Percentiles rank a stretch among this genome's conserved stretches.
phyloP scores from a whole-genome alignment of 2,797 vertebrate genomes.

The Chelonia mydas region DNA sequence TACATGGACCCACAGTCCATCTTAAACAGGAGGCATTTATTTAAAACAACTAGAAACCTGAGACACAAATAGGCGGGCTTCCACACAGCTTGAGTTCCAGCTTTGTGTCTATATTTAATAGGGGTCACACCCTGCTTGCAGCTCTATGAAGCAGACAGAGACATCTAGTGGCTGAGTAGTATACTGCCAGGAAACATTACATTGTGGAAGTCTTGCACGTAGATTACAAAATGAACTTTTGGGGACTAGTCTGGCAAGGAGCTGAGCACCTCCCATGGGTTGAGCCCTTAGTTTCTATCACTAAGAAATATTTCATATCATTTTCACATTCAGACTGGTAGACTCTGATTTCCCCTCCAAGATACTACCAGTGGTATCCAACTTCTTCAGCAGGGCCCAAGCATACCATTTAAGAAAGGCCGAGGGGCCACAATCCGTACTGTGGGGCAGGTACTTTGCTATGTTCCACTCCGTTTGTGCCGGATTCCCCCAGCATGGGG shows the following conservation, averaged over 20 bases:
- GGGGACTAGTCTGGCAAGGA: background rate
- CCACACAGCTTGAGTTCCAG: background rate
- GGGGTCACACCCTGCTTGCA: background rate
- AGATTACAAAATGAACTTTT: background rate
- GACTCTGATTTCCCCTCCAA: background rate
- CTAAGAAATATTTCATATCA: background rate
- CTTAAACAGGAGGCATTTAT: background rate
- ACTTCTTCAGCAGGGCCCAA: background rate
- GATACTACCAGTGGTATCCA: background rate
- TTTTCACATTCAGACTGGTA: background rate
- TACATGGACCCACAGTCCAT: background rate
- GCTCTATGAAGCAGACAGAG: slow-evolving; percentile 51
- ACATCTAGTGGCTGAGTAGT: slow-evolving; percentile 70
- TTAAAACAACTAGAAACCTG: background rate
- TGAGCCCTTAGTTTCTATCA: background rate
- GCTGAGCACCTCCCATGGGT: background rate
- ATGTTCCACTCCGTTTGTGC: background rate
- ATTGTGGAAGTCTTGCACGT: background rate
- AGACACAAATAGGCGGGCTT: background rate
- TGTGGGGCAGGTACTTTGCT: fast-evolving
- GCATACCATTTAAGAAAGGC: background rate
- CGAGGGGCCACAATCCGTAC: background rate
- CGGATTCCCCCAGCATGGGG: background rate
- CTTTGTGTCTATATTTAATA: background rate
- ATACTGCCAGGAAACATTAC: background rate